phyloP scores from a whole-genome alignment of 1,140 invertebrate genomes.

The Mamestra configurata region DNA sequence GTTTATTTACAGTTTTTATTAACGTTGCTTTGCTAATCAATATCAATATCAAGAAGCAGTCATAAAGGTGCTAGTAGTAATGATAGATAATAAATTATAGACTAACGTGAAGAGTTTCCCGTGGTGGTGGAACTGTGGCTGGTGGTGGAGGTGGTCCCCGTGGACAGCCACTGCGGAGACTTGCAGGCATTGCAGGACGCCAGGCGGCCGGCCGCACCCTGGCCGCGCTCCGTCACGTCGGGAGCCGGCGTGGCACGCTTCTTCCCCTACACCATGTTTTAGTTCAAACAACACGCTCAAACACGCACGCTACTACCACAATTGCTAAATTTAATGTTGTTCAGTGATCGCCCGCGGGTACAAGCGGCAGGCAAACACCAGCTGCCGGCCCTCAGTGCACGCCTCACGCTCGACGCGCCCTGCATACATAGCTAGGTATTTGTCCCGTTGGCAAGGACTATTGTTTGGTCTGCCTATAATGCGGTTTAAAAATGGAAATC shows the following conservation, averaged over 20 bases:
- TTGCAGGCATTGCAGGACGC: conserved; percentile 72
- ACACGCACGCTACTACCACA: background rate
- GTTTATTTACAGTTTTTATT: background rate
- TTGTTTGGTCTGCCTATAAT: background rate
- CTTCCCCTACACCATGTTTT: conserved; percentile 71
- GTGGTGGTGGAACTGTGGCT: conserved; percentile 86
- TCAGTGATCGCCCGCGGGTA: background rate
- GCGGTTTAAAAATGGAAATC: background rate
- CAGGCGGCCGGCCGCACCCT: conserved; percentile 60
- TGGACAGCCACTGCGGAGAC: conserved; percentile 79
- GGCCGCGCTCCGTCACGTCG: conserved; percentile 82
- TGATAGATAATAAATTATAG: background rate
- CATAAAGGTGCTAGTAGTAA: too few relatives aligned
- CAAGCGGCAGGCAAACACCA: background rate
- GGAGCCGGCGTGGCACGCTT: conserved; percentile 81
- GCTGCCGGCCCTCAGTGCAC: background rate
- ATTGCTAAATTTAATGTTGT: background rate
- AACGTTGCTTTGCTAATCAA: background rate
- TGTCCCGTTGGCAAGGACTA: background rate
- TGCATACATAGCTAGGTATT: background rate
- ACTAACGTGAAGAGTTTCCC: conserved; percentile 84
- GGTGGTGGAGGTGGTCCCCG: conserved; percentile 78
- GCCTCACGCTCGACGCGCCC: too few relatives aligned
- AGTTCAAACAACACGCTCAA: background rate
- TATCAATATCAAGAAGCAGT: too few relatives aligned